Conservation (phyloP, 2,113 vertebrate genomes). For the Xenopus tropicalis region UCB_Xtro_10.0 CM004443.2:23590501-23591000, state of each 20-base stretch:
- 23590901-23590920: constrained; percentile 65
- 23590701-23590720: constrained; percentile 13
- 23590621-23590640: too few relatives aligned
- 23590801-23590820: constrained; percentile 45
- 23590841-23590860: constrained; percentile 74
- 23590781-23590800: constrained; percentile 36
- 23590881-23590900: constrained; percentile 83
- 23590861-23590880: constrained; percentile 74
- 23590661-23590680: too few relatives aligned
- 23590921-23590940: constrained; percentile 79
- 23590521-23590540: too few relatives aligned
- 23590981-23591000: constrained; percentile 56
- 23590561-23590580: too few relatives aligned
- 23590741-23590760: constrained; percentile 33
- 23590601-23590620: too few relatives aligned
- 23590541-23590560: too few relatives aligned
- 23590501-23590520: too few relatives aligned
- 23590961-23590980: constrained; percentile 65
- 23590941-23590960: constrained; percentile 80
- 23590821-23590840: constrained; percentile 63
- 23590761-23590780: constrained; percentile 32
- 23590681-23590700: neutral
- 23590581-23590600: too few relatives aligned
- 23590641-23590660: too few relatives aligned
- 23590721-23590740: constrained; percentile 19